Evolutionary conservation across 2,113 vertebrate genomes (phyloP), one percentile per base, ranked within the genome.

Genomic region (Pithys albifrons): DNA sequence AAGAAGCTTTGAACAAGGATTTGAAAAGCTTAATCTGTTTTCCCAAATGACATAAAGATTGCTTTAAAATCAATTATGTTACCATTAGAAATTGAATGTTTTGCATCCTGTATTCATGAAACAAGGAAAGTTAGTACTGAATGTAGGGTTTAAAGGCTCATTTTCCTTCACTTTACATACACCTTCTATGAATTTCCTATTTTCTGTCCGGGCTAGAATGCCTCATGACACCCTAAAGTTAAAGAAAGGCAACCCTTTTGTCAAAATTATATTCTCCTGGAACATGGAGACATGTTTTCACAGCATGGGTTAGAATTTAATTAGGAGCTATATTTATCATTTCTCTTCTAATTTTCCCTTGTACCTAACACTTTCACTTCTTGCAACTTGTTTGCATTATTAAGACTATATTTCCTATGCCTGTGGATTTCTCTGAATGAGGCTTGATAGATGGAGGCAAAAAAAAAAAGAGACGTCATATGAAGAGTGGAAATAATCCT

Each of bases 1-100:
- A 80, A 95, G n/a, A 25, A 93, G 29, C 55, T 96, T 96, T 92
- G 48, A 92, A 84, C 12, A 91, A 77, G 59, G 92, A 95, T 95
- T 95, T 95, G 14, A 18, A 73, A 93, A 86, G n/a, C 49, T 72
- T 97, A 93, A 88, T 19, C 19, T 88, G 13, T 90, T 95, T 95
- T 93, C 95, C 84, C 80, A 91, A 93, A 87, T 35, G 91, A 78
- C 43, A 55, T 11, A 51, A 39, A 91, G 48, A 51, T 74, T 91
- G 25, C 55, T 85, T 93, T 51, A 76, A 91, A 95, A 94, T 93
- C 88, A 93, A 35, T 88, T 83, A 57, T 1, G 13, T 51, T 88
- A 52, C 59, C 82, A 55, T 67, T 88, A 94, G 72, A 94, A 90
- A 86, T 29, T 49, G 10, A 19, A 61, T n/a, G 78, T 73, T 94